Conservation (phyloP, 1,140 invertebrate species). For the Gonioctena quinquepunctata region DNA sequence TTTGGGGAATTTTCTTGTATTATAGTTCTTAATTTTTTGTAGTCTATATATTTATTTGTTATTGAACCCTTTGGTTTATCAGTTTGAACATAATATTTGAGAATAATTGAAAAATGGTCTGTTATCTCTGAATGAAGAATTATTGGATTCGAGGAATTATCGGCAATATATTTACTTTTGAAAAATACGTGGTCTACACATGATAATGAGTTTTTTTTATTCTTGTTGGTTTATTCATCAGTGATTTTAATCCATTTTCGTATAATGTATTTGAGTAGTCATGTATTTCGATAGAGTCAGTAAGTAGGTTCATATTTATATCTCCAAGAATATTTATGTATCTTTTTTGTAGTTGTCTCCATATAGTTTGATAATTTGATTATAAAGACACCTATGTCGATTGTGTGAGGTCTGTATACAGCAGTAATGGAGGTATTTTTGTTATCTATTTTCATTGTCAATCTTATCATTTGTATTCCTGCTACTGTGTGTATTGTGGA, state of each 20-base stretch:
- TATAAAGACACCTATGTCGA: not conserved
- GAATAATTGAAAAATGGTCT: not conserved
- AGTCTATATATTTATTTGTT: not conserved
- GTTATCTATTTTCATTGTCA: not conserved
- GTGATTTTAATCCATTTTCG: too few species aligned
- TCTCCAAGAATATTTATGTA: not conserved
- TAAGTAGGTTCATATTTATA: not conserved
- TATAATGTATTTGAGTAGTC: not conserved
- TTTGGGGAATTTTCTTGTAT: not conserved
- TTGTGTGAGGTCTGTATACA: not conserved
- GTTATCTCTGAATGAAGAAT: not conserved
- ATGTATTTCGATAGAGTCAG: not conserved
- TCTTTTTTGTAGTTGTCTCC: not conserved
- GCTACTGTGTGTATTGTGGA: not conserved
- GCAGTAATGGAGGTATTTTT: not conserved
- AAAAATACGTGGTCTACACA: not conserved
- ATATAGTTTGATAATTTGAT: not conserved
- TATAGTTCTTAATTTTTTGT: not conserved
- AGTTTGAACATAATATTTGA: not conserved
- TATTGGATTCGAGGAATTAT: not conserved
- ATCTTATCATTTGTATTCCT: not conserved
- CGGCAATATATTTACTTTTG: not conserved
- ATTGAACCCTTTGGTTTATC: not conserved
- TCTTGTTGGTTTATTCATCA: not conserved
- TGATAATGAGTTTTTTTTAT: not conserved